Conservation (phyloP, 30 jellyfish, hydroid and myxozoan genomes). For the Euphysa ruthae region DNA sequence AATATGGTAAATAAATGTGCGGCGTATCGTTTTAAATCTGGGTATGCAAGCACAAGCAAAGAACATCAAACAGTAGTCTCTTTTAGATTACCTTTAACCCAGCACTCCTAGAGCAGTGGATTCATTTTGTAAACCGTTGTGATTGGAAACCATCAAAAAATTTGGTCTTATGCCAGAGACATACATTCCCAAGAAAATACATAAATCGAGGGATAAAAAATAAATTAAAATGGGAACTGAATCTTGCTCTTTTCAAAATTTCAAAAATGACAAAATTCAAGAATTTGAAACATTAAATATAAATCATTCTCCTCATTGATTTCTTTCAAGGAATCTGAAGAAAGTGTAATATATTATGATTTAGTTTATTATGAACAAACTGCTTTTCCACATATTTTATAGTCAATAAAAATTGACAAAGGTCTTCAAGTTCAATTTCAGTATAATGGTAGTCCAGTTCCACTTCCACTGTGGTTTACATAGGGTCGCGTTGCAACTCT, state of each 20-base stretch:
- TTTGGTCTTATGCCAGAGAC: no score
- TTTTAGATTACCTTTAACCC: not conserved
- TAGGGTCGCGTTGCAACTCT: no score
- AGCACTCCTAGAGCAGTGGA: not conserved
- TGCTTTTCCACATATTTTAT: not conserved
- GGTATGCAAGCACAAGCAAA: not conserved
- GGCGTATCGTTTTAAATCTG: not conserved
- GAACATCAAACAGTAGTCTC: not conserved
- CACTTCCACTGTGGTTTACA: not conserved
- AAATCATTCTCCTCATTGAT: not conserved
- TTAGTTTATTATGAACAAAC: not conserved
- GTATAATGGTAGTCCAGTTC: not conserved
- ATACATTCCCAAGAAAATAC: no score
- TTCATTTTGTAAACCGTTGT: not conserved
- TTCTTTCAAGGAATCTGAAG: not conserved
- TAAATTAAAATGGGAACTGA: not conserved
- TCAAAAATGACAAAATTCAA: no score
- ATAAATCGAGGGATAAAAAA: not conserved
- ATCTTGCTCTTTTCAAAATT: no score
- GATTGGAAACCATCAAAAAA: not conserved
- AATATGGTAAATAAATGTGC: not conserved
- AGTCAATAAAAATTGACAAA: not conserved
- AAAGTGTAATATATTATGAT: not conserved
- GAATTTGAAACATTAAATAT: not conserved
- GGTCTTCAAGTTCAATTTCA: not conserved